Evolutionary conservation across 2,888 invertebrate species (phyloP).

Genomic region (Agrochola litura): DNA sequence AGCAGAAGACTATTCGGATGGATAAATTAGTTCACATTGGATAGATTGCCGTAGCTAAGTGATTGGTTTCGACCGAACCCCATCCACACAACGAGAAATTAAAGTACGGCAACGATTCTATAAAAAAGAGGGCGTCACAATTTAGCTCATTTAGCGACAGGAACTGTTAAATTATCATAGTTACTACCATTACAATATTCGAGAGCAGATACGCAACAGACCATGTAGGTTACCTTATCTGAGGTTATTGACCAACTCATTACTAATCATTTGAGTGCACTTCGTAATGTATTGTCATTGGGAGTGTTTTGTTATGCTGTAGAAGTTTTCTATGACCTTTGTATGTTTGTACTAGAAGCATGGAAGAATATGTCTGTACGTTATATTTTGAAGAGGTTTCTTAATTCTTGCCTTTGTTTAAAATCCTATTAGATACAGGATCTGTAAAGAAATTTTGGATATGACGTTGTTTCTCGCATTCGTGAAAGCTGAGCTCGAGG

Average conservation of each 20-base stretch:
- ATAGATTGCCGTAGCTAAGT: neutral
- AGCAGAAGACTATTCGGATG: neutral
- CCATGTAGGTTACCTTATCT: slow-evolving; percentile 32
- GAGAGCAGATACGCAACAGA: neutral
- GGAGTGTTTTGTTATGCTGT: slow-evolving; percentile 12
- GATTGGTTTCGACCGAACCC: neutral
- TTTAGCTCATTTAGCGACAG: slow-evolving; percentile 23
- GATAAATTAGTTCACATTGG: neutral
- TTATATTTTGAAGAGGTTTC: neutral
- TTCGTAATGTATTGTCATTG: slow-evolving; percentile 37
- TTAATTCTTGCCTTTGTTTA: neutral
- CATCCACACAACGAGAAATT: neutral
- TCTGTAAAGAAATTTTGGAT: neutral
- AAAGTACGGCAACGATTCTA: slow-evolving; percentile 22
- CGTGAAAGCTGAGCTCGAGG: neutral
- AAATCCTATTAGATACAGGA: neutral
- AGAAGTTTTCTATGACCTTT: slow-evolving; percentile 22
- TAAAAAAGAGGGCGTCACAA: slow-evolving; percentile 18
- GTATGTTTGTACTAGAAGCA: neutral
- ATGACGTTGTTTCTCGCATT: neutral
- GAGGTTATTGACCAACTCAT: slow-evolving; percentile 43
- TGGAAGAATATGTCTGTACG: neutral
- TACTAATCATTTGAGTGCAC: slow-evolving; percentile 28
- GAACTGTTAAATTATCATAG: slow-evolving; percentile 21
- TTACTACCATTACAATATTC: neutral